Base-by-base conservation (phyloP, 2,797 vertebrate species). In the Zalophus californianus region DNA sequence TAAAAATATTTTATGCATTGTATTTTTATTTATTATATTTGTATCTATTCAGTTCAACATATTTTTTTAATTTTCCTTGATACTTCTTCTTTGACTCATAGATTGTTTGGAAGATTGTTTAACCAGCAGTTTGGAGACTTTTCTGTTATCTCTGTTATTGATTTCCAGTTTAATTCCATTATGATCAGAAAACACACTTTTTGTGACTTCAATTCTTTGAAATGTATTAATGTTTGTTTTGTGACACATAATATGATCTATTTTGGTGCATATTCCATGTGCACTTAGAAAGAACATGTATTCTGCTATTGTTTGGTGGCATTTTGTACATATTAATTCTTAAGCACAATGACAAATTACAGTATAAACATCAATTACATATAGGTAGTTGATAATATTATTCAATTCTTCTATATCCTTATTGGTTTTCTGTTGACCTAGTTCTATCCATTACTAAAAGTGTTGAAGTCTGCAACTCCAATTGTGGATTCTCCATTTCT, bases 81-180 rank as follows among this genome's bases (percentile, higher is more conserved):
- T n/a, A 94, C 16, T 72, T 94, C 80, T 86, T 86, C 14, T 58
- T 54, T 94, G 79, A 82, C 38, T 6, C 32, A 86, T 25, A 11
- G 58, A 25, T 68, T 83, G 15, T 64, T 70, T 78, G 62, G 38
- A 68, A 92, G 4, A 83, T 64, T 86, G 29, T 54, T 48, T 75
- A 62, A 23, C 7, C 4, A 20, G 29, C 60, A 85, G 18, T 38
- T 80, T 52, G 15, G 35, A 86, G 29, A 50, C 14, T 82, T 90
- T 70, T 15, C 20, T 84, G 5, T 62, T 60, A 11, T 86, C 90
- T 82, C 56, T 75, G n/a, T 50, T 79, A 84, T 48, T 75, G 21
- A 91, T 88, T 75, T 95, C 50, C 58, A 88, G n/a, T 85, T 89
- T 68, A 95, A 85, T 87, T 89, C 23, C 32, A 66, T 80, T 85